Conservation (phyloP, 2,888 invertebrate genomes). For the Tenodera sinensis region DNA sequence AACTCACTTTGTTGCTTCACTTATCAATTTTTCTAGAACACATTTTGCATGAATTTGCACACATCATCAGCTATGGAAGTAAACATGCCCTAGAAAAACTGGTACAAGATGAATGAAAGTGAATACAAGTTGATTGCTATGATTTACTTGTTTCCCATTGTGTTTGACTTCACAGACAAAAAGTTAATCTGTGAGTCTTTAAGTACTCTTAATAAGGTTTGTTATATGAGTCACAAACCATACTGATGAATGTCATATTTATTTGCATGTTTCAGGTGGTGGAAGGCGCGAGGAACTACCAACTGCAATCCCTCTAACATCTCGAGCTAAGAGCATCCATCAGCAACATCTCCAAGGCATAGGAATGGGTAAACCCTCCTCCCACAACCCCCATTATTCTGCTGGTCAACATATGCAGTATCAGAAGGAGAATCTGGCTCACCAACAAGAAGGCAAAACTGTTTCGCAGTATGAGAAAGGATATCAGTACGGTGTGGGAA, state of each 20-base stretch:
- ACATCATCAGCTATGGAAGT: no score
- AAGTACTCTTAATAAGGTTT: no score
- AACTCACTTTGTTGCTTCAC: no score
- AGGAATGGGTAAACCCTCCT: not conserved
- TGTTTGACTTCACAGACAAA: no score
- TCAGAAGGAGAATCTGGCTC: not conserved
- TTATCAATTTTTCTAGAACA: no score
- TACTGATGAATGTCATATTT: not conserved
- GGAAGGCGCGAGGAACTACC: not conserved
- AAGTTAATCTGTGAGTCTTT: no score
- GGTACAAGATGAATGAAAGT: no score
- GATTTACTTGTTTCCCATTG: no score
- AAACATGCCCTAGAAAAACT: no score
- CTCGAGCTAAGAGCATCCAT: not conserved
- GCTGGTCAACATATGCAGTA: not conserved
- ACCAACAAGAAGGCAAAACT: constrained; percentile 20
- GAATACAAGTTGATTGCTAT: no score
- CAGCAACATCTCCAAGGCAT: not conserved
- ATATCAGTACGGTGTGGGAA: constrained; percentile 29
- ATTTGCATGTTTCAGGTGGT: not conserved
- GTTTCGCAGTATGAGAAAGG: constrained; percentile 30
- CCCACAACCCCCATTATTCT: not conserved
- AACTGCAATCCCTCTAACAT: not conserved
- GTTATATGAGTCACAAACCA: not conserved
- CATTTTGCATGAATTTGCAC: no score